Evolutionary conservation across 2,113 vertebrate genomes (phyloP).

Genomic region (Eublepharis macularius): DNA sequence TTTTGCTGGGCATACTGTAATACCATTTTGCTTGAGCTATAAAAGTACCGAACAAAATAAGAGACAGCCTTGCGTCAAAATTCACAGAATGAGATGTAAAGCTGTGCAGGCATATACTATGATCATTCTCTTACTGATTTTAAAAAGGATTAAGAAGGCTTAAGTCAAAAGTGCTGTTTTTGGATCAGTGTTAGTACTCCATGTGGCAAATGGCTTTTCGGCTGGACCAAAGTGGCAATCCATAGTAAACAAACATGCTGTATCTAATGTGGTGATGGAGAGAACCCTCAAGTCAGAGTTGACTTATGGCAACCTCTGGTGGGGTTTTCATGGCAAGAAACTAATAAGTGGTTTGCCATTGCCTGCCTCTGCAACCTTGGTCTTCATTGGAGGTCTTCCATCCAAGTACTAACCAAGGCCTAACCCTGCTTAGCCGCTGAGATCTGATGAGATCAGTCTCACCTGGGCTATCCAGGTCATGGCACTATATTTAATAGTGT

Average conservation of each 20-base stretch:
- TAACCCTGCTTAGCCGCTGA: too few relatives aligned
- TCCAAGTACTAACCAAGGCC: too few relatives aligned
- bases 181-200: background rate
- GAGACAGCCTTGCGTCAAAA: background rate
- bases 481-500: background rate
- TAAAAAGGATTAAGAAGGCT: background rate
- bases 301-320: too few relatives aligned
- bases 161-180: background rate
- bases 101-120: background rate
- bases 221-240: background rate
- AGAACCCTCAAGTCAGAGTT: too few relatives aligned
- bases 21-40: background rate
- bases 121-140: background rate
- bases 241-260: background rate
- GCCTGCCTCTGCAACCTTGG: too few relatives aligned
- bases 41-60: background rate
- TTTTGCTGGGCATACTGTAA: background rate
- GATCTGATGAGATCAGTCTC: too few relatives aligned
- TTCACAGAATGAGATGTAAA: background rate
- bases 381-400: too few relatives aligned
- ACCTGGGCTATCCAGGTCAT: too few relatives aligned
- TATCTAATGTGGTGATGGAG: too few relatives aligned
- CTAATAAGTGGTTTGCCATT: too few relatives aligned
- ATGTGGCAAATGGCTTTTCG: background rate
- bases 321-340: too few relatives aligned